Base-by-base conservation (phyloP, 2,888 invertebrate species). In the Acleris literana region DNA sequence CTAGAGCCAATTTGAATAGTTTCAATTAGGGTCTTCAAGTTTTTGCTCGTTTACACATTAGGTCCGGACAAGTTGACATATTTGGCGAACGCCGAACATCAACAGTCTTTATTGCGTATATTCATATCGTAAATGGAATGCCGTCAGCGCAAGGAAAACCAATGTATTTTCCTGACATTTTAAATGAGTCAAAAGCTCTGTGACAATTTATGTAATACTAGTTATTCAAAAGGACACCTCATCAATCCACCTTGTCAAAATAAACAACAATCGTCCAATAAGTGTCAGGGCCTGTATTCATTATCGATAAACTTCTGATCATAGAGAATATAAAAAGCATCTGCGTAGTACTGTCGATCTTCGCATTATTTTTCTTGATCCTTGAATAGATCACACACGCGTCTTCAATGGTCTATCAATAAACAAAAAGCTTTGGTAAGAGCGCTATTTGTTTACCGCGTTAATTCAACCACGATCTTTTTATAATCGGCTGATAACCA, bases 61-160 rank as follows among this genome's bases (percentile, higher is more conserved):
- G 87, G 85, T 68, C 60, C 25, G 76, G 77, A 78, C 90, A 77
- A 78, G 84, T 86, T 83, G 73, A 79, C 89, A 64, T 87, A 90
- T 90, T 85, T 84, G 87, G 89, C 63, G 59, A 70, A 71, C 66
- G 73, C 69, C 66, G 77, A 77, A 80, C 78, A 78, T 79, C 77
- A 75, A 73, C 72, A 70, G 46, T 70, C 71, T 71, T 76, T 78
- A 78, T 77, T 77, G 76, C 79, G 79, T 75, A 75, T 72, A 69
- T 74, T 68, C 61, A 69, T 63, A 71, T 39, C 39, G 11, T 71
- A 61, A 22, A 73, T 70, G 74, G 74, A 72, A 80, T 78, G 75
- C 70, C 71, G 73, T 75, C 76, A 65, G 69, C 74, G 74, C 75
- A 78, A 82, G 82, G 79, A 76, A 76, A 82, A 78, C 76, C 63